Evolutionary conservation across 2,888 invertebrate species (phyloP).

Genomic region (Agrotis puta): DNA sequence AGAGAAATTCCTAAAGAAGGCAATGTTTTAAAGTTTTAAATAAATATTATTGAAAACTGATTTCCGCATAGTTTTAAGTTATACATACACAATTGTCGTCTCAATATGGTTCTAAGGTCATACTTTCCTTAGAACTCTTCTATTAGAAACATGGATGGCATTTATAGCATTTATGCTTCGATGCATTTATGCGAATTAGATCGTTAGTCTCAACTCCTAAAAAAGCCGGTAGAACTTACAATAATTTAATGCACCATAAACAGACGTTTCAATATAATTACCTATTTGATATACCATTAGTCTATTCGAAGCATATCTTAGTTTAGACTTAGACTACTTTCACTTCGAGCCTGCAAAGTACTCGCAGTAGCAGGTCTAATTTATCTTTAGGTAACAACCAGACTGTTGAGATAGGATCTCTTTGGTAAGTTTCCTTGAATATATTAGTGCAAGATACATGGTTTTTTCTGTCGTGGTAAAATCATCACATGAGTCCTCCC

Average conservation of each 20-base stretch:
- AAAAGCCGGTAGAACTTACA: neutral
- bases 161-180: too few relatives aligned
- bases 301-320: conserved; percentile 10
- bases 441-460: neutral
- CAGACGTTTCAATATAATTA: conserved; percentile 6
- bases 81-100: too few relatives aligned
- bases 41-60: too few relatives aligned
- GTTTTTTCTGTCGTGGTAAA: too few relatives aligned
- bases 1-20: too few relatives aligned
- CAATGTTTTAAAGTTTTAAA: too few relatives aligned
- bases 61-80: too few relatives aligned
- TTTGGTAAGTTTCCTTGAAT: neutral
- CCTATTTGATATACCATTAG: conserved; percentile 25
- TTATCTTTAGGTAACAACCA: conserved; percentile 25
- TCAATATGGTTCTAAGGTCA: too few relatives aligned
- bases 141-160: too few relatives aligned
- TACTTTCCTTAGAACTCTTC: too few relatives aligned
- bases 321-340: conserved; percentile 53
- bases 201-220: neutral
- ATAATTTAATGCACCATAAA: neutral
- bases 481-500: too few relatives aligned
- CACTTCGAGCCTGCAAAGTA: conserved; percentile 34
- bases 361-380: conserved; percentile 32
- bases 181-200: conserved; percentile 4
- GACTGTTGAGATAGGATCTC: conserved; percentile 32